Base-by-base conservation (phyloP, 1,140 invertebrate species). In the Apis cerana region DNA sequence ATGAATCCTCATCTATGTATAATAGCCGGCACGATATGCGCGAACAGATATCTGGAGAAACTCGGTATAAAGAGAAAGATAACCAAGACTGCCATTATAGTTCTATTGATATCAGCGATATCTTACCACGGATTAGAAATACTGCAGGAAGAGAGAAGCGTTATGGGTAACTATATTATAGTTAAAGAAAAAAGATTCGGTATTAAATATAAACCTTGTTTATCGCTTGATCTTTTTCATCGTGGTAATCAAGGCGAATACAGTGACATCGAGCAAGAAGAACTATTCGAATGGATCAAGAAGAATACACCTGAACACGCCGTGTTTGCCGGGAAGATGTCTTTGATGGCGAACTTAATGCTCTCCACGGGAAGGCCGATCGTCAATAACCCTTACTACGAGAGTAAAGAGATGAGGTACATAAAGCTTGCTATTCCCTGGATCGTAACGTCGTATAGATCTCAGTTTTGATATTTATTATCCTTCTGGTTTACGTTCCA, bases 321-420 rank as follows among this genome's bases (percentile, higher is more conserved):
- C 43, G 96, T 96, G 33, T 98, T 98, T 95, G 97, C 97, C 86
- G 97, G 97, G 48, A 96, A 97, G 80, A 98, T 98, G 97, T 96
- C 97, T 9, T 94, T 97, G 9, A 97, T 97, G 96, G 97, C 97
- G 0, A 96, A 97, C 77, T 90, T 98, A 7, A 96, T 98, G 94
- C 93, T 98, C 21, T 96, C 96, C 21, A 97, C 97, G 0, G 91
- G 95, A 12, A 93, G 97, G 70, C 96, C 97, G 5, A 96, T 98
- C 80, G 96, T 97, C 0, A 97, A 97, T 85, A 97, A 98, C 94
- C 97, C 97, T n/a, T 97, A 98, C 91, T 98, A 97, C 90, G 97
- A 97, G 91, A 95, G 96, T 89, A 94, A 94, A 68, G 95, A 95
- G 69, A 94, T 97, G 78, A 95, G 96, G 96, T 97, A 78, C 83